These are phyloP conservation scores for Columbina picui DNA, from an alignment of 2,113 vertebrate species.

Conservation along the genomic window DNA sequence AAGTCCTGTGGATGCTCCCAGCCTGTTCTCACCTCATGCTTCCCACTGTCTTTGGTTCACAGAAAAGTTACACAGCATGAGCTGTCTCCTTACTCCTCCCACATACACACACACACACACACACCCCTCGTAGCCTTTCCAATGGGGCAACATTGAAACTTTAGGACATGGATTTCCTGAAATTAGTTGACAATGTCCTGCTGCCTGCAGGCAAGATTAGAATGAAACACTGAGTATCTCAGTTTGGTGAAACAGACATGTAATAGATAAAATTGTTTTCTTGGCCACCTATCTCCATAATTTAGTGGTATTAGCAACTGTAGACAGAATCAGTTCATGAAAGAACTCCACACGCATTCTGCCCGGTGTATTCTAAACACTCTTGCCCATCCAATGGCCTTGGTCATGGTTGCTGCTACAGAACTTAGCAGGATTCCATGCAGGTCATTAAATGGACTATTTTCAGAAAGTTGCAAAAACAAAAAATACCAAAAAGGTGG, in stretches of 20 bases:
- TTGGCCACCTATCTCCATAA: neutral
- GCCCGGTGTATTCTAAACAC: neutral
- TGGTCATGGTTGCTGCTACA: neutral
- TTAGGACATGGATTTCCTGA: neutral
- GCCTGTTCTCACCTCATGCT: neutral
- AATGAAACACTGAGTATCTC: neutral
- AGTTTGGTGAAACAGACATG: neutral
- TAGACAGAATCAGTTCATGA: neutral
- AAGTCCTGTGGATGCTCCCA: neutral
- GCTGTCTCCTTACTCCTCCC: fast-evolving
- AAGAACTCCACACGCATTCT: neutral
- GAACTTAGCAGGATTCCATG: neutral
- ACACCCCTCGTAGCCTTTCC: neutral
- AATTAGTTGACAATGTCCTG: neutral
- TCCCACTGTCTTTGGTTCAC: neutral
- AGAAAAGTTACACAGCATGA: neutral
- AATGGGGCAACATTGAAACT: neutral
- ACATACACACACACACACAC: too few relatives aligned
- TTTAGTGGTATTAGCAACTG: neutral
- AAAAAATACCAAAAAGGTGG: neutral
- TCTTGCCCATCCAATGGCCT: neutral
- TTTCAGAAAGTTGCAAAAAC: neutral
- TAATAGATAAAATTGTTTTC: neutral
- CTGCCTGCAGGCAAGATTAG: neutral
- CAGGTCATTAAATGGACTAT: neutral